phyloP scores from a whole-genome alignment of 2,888 invertebrate species.

The Athalia cordata region DNA sequence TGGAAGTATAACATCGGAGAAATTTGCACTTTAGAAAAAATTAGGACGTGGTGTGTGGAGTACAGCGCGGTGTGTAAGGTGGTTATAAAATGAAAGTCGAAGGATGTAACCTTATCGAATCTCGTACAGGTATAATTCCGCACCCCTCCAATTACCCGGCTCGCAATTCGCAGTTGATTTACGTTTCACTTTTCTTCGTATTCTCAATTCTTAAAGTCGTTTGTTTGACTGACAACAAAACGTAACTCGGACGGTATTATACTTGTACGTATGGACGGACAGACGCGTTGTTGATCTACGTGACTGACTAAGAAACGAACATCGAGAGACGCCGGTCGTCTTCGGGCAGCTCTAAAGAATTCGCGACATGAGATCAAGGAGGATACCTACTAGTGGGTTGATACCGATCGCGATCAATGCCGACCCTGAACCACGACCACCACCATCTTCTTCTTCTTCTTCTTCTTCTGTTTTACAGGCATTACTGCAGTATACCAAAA shows the following conservation, averaged over 20 bases:
- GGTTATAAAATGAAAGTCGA: constrained; percentile 4
- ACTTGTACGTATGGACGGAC: background rate
- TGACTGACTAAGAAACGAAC: constrained; percentile 19
- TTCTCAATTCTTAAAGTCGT: background rate
- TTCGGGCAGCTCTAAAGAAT: constrained; percentile 10
- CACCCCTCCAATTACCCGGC: constrained; percentile 33
- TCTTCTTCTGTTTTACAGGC: constrained; percentile 35
- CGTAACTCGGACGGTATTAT: background rate
- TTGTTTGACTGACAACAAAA: constrained; percentile 28
- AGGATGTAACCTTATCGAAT: constrained; percentile 1
- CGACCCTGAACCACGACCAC: background rate
- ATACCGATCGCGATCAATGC: constrained; percentile 40
- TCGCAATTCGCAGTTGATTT: constrained; percentile 38
- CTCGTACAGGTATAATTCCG: background rate
- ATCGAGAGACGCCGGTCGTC: background rate
- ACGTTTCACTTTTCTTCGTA: constrained; percentile 39
- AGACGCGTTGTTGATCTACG: background rate
- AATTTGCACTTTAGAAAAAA: background rate
- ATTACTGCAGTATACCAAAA: constrained; percentile 1
- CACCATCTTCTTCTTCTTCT: too few relatives aligned
- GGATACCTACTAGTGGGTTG: constrained; percentile 28
- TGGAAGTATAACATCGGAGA: background rate
- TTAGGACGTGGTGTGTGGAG: too few relatives aligned
- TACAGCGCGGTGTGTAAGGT: too few relatives aligned
- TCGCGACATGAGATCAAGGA: constrained; percentile 31